Conservation (phyloP, 1,140 invertebrate species). For the Amphibalanus amphitrite region DNA sequence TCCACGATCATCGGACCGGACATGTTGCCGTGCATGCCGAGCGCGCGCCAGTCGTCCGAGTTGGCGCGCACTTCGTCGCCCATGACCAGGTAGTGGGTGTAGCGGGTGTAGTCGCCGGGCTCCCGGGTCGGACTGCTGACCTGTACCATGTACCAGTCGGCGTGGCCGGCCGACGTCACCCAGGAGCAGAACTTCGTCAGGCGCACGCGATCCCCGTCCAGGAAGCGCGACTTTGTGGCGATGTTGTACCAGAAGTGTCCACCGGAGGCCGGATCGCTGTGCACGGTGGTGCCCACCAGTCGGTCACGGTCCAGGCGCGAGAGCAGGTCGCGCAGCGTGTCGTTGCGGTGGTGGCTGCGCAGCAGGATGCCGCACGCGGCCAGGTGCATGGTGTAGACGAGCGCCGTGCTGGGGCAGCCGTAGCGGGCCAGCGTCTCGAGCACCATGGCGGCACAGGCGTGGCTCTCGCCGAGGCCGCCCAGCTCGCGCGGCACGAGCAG, state of each 20-base stretch:
- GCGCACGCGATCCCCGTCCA: constrained; percentile 12
- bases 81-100: not conserved
- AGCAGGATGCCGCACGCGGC: constrained; percentile 10
- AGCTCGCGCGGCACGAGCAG: constrained; percentile 14
- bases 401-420: constrained; percentile 14
- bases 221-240: constrained; percentile 11
- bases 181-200: constrained; percentile 16
- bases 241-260: constrained; percentile 16
- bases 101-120: not conserved
- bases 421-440: constrained; percentile 15
- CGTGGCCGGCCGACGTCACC: constrained; percentile 14
- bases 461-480: constrained; percentile 13
- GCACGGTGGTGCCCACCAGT: constrained; percentile 10
- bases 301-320: constrained; percentile 12
- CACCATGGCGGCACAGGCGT: constrained; percentile 13
- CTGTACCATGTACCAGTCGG: constrained; percentile 16
- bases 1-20: constrained; percentile 18
- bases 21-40: constrained; percentile 19
- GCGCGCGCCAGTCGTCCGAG: constrained; percentile 17
- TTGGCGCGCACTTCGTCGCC: constrained; percentile 17
- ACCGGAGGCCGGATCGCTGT: constrained; percentile 15
- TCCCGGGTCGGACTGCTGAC: constrained; percentile 8
- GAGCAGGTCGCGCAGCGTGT: constrained; percentile 10
- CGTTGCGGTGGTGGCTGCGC: constrained; percentile 13
- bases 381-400: constrained; percentile 16